Conservation (phyloP, 2,797 vertebrate species). For the Clarias platycephalus region DNA sequence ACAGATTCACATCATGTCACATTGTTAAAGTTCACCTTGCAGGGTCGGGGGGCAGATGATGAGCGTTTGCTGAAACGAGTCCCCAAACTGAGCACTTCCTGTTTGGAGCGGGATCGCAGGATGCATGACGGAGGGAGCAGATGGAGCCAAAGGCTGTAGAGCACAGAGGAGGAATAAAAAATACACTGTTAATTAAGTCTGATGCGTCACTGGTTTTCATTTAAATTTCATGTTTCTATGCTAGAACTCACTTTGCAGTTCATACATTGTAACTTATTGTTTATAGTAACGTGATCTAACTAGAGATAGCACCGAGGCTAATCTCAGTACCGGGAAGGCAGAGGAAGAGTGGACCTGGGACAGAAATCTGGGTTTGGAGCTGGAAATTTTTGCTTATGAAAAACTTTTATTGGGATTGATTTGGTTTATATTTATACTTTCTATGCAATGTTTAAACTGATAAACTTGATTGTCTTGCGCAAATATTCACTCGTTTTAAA, state of each 20-base stretch:
- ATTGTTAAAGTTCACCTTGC: conserved; percentile 79
- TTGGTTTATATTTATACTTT: background rate
- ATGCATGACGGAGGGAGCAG: conserved; percentile 88
- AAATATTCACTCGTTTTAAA: too few species aligned
- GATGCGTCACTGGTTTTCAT: background rate
- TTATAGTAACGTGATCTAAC: background rate
- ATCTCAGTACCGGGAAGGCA: too few species aligned
- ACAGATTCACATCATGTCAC: background rate
- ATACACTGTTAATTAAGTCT: background rate
- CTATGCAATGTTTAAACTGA: too few species aligned
- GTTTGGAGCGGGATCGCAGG: conserved; percentile 92
- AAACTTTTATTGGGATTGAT: background rate
- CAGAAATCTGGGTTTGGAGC: background rate
- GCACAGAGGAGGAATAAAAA: background rate
- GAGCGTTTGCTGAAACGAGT: conserved; percentile 94
- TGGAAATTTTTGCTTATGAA: background rate
- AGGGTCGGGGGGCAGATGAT: conserved; percentile 93
- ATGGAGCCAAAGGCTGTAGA: conserved; percentile 83
- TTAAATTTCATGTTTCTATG: background rate
- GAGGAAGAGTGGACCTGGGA: background rate
- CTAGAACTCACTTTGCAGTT: background rate
- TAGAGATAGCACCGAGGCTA: background rate
- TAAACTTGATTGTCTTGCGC: too few species aligned
- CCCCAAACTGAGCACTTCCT: conserved; percentile 90
- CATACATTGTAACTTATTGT: background rate